These are phyloP conservation scores for Watsonalla cultraria DNA, from an alignment of 2,888 invertebrate genomes.

Conservation along the genomic window DNA sequence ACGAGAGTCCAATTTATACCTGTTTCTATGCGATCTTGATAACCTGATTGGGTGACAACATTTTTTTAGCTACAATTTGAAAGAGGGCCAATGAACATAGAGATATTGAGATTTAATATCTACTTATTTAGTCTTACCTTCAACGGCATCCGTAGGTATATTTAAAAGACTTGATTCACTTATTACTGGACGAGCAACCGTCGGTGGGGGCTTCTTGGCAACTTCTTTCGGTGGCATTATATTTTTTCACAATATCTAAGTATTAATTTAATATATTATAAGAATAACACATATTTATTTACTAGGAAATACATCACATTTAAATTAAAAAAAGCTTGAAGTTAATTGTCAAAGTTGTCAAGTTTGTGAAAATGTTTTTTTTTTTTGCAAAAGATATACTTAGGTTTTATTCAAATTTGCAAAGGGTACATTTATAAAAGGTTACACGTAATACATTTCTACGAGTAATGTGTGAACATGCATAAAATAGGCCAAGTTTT, in stretches of 20 bases:
- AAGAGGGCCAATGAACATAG: too few relatives aligned
- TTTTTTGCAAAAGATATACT: too few relatives aligned
- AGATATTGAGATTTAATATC: neutral
- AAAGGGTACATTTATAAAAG: too few relatives aligned
- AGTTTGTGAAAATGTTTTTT: too few relatives aligned
- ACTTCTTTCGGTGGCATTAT: conserved; percentile 52
- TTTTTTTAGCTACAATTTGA: too few relatives aligned
- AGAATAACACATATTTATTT: neutral
- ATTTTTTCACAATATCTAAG: neutral
- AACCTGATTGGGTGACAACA: conserved; percentile 34
- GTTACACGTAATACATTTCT: too few relatives aligned
- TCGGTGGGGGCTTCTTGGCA: conserved; percentile 37
- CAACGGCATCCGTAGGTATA: conserved; percentile 47
- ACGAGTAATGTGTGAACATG: too few relatives aligned
- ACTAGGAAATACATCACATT: neutral
- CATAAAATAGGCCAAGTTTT: too few relatives aligned
- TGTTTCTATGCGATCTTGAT: conserved; percentile 53
- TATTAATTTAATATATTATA: neutral
- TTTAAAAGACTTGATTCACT: conserved; percentile 54
- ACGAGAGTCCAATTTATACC: conserved; percentile 56
- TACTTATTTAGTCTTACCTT: conserved; percentile 37
- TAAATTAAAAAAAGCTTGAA: too few relatives aligned
- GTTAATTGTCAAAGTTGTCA: too few relatives aligned
- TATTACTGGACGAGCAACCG: conserved; percentile 41
- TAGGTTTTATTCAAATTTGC: too few relatives aligned